A percentile compares a stretch with the other conserved stretches of the same genome.
Evolutionary conservation across 2,797 vertebrate species (phyloP).

Genomic region (Paedocypris micromegethes): DNA sequence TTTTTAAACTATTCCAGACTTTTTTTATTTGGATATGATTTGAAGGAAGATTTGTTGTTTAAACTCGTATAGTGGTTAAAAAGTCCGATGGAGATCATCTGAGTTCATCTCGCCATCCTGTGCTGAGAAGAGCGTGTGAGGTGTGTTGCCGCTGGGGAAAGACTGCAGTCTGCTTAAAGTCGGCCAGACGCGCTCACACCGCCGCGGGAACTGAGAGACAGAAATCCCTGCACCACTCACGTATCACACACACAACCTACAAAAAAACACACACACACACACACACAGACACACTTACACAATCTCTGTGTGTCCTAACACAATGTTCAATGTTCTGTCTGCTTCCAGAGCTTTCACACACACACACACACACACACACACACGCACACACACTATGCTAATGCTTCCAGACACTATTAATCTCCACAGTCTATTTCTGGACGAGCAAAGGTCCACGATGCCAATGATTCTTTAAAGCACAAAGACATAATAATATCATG

Average conservation of each 20-base stretch:
- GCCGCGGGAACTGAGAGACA: too few species aligned
- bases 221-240: neutral
- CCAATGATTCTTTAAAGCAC: constrained; percentile 2
- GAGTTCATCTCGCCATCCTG: too few species aligned
- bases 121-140: neutral
- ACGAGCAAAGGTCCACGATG: constrained; percentile 9
- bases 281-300: neutral
- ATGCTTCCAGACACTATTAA: constrained; percentile 4
- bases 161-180: neutral
- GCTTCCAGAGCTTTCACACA: neutral
- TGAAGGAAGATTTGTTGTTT: too few species aligned
- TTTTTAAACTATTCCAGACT: too few species aligned
- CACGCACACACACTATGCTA: neutral
- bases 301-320: neutral
- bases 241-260: constrained; percentile 8
- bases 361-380: constrained; percentile 1
- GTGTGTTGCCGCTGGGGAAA: neutral
- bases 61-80: too few species aligned
- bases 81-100: too few species aligned
- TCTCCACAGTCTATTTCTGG: constrained; percentile 14
- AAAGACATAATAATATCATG: constrained; percentile 17
- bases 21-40: too few species aligned
- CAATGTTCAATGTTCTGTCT: too few species aligned
- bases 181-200: neutral
- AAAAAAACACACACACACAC: neutral